These are phyloP conservation scores for Euwallacea fornicatus DNA, from an alignment of 1,140 invertebrate species.

Conservation along the genomic window DNA sequence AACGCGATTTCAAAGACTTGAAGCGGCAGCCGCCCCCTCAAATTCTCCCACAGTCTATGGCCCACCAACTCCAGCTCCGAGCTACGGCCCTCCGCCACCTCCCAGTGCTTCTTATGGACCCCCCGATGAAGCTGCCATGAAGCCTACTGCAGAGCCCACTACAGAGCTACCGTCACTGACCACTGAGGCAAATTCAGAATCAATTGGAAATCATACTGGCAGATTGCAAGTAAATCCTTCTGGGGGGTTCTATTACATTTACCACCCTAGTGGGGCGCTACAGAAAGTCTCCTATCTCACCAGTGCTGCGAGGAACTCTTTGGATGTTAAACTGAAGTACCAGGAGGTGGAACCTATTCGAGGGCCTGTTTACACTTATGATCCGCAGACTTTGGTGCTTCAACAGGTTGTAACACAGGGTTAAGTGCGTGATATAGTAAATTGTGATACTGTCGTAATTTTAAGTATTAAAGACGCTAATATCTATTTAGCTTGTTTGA, in stretches of 20 bases:
- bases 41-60: constrained; percentile 7
- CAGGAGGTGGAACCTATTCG: constrained; percentile 60
- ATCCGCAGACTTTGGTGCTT: constrained; percentile 35
- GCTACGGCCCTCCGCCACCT: constrained; percentile 24
- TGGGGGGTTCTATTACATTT: constrained; percentile 58
- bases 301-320: constrained; percentile 58
- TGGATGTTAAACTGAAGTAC: constrained; percentile 58
- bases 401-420: no score
- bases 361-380: constrained; percentile 59
- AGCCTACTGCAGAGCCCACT: constrained; percentile 20
- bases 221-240: constrained; percentile 33
- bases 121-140: background rate
- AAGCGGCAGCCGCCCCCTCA: background rate
- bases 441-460: no score
- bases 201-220: constrained; percentile 16
- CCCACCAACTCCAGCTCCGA: constrained; percentile 24
- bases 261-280: constrained; percentile 58
- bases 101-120: constrained; percentile 23
- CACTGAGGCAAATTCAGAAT: constrained; percentile 31
- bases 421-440: no score
- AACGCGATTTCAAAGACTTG: constrained; percentile 2
- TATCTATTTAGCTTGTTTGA: no score
- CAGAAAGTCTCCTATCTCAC: constrained; percentile 59
- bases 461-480: no score
- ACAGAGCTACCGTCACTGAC: constrained; percentile 37